Conservation (phyloP, 2,113 vertebrate species). For the Nothoprocta pentlandii region DNA sequence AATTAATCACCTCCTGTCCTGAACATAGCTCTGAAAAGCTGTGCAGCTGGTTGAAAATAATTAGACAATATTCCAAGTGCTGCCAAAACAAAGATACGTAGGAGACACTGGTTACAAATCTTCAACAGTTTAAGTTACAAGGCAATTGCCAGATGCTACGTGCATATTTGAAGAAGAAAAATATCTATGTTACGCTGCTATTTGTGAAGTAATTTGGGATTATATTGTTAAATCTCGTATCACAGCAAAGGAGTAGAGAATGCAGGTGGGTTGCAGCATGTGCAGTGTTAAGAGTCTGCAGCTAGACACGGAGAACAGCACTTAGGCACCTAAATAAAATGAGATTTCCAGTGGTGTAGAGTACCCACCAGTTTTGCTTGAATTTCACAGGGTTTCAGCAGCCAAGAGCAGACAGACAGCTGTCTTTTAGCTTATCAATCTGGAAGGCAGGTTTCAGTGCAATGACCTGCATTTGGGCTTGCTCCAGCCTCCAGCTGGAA, state of each 20-base stretch:
- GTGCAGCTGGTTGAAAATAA: slow-evolving; percentile 23
- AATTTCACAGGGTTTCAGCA: neutral
- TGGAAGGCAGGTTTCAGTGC: neutral
- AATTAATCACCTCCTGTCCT: neutral
- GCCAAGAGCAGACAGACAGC: neutral
- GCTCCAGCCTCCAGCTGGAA: neutral
- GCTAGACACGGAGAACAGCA: neutral
- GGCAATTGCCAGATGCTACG: neutral
- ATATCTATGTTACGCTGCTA: neutral
- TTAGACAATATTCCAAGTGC: neutral
- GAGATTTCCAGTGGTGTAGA: neutral
- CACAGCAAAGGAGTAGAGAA: neutral
- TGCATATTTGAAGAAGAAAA: neutral
- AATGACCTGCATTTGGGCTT: neutral
- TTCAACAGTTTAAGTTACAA: neutral
- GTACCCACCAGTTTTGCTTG: neutral
- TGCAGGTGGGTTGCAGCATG: neutral
- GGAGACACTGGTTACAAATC: neutral
- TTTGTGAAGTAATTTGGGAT: neutral
- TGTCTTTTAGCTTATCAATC: neutral
- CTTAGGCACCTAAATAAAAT: neutral
- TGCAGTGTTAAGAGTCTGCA: neutral
- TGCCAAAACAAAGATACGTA: neutral
- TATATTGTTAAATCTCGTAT: neutral
- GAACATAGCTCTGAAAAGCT: neutral